phyloP scores from a whole-genome alignment of 2,888 invertebrate genomes.

The Clunio marinus region DNA sequence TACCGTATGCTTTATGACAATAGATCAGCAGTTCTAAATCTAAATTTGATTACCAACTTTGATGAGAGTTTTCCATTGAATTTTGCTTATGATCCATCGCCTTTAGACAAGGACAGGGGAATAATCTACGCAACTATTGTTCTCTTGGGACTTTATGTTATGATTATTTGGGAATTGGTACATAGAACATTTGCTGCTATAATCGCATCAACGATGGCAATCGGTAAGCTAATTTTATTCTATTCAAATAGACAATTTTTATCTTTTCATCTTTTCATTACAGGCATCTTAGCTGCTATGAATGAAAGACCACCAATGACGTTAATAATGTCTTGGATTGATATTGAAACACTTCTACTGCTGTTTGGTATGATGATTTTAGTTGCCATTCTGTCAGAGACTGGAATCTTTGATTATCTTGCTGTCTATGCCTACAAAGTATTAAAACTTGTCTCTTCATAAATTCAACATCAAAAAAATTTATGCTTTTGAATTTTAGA shows the following conservation, averaged over 20 bases:
- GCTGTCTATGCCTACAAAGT: conserved; percentile 66
- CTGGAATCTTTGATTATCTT: conserved; percentile 73
- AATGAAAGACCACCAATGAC: conserved; percentile 66
- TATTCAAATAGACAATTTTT: background rate
- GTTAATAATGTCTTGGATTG: conserved; percentile 71
- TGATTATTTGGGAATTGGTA: conserved; percentile 71
- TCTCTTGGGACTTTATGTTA: conserved; percentile 67
- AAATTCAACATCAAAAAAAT: background rate
- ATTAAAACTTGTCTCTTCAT: conserved; percentile 31
- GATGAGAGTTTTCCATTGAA: conserved; percentile 51
- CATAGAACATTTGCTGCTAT: conserved; percentile 72
- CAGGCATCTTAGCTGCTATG: conserved; percentile 58
- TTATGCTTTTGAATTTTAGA: conserved; percentile 48
- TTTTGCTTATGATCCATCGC: conserved; percentile 60
- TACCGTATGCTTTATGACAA: background rate
- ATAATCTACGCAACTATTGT: conserved; percentile 68
- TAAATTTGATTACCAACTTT: conserved; percentile 47
- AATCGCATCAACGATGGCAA: conserved; percentile 65
- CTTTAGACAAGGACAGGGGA: conserved; percentile 62
- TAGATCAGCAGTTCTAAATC: conserved; percentile 44
- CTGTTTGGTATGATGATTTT: conserved; percentile 78
- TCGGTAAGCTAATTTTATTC: conserved; percentile 51
- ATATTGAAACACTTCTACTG: conserved; percentile 65
- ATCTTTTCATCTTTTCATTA: background rate
- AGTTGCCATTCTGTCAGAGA: conserved; percentile 71